These are phyloP conservation scores for Trichechus manatus DNA, from an alignment of 2,113 vertebrate species.

Conservation along the genomic window DNA sequence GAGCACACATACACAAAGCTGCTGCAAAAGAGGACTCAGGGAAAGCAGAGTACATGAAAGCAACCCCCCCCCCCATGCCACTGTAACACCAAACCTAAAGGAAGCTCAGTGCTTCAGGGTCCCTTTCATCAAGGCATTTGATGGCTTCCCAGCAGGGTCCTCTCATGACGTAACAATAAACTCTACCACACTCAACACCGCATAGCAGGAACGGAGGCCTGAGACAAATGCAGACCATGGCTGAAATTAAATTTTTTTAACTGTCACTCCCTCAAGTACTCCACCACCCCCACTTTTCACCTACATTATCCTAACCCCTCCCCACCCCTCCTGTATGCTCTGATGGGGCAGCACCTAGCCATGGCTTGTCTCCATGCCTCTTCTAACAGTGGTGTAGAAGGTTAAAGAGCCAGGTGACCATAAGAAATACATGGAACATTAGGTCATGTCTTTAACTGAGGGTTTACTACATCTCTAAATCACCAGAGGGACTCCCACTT, in stretches of 20 bases:
- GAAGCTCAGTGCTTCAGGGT: accelerated
- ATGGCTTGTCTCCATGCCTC: accelerated
- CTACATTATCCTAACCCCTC: accelerated
- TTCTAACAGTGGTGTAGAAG: accelerated
- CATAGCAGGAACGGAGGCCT: neutral
- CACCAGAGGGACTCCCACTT: neutral
- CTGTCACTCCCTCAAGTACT: accelerated
- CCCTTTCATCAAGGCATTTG: neutral
- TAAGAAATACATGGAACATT: neutral
- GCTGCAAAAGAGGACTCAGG: neutral
- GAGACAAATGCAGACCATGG: neutral
- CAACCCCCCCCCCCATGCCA: neutral
- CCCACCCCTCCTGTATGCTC: accelerated
- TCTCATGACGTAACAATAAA: neutral
- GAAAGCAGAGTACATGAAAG: accelerated
- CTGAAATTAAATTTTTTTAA: neutral
- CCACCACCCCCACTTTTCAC: neutral
- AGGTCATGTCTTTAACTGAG: neutral
- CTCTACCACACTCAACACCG: neutral
- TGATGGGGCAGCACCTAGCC: accelerated
- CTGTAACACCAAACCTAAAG: too few relatives aligned
- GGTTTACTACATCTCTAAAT: neutral
- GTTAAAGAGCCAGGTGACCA: accelerated
- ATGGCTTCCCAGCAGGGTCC: neutral
- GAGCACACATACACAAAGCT: neutral